Percentiles rank a stretch among this genome's conserved stretches.
phyloP scores from a whole-genome alignment of 2,888 invertebrate genomes.

The Euspilapteryx auroguttella region DNA sequence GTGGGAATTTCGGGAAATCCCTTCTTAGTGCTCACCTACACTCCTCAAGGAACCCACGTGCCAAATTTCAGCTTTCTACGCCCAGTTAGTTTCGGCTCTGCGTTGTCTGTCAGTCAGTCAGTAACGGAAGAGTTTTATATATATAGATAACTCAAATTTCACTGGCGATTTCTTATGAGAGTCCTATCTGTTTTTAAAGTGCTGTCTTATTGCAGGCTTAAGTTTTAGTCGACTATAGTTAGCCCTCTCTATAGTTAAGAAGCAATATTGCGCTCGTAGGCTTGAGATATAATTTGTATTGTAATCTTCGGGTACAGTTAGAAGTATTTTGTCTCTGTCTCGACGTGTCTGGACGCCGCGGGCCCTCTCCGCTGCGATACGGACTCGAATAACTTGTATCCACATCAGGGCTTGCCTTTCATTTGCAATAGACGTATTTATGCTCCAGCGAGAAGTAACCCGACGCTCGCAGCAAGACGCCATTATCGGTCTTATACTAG shows the following conservation, averaged over 20 bases:
- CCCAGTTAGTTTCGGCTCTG: no score
- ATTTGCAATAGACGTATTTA: constrained; percentile 8
- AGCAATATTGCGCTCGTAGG: no score
- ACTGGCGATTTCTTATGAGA: constrained; percentile 2
- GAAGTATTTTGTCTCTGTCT: neutral
- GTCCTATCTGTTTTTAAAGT: neutral
- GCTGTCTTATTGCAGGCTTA: neutral
- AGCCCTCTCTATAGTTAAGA: no score
- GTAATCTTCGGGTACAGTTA: neutral
- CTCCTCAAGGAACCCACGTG: no score
- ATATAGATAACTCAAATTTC: no score
- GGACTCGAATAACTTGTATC: constrained; percentile 6
- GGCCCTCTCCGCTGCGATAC: constrained; percentile 6
- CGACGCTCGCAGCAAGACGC: constrained; percentile 11
- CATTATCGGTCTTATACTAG: constrained; percentile 12
- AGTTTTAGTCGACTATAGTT: no score
- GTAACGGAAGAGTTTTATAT: no score
- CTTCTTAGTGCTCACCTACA: no score
- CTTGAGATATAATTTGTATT: neutral
- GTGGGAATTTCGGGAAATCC: no score
- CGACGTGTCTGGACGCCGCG: constrained; percentile 2
- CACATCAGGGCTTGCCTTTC: constrained; percentile 6
- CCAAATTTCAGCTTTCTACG: no score
- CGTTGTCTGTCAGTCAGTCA: no score
- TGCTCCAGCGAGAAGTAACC: constrained; percentile 8